phyloP scores from a whole-genome alignment of 1,140 invertebrate species.

The Drosophila littoralis region DNA sequence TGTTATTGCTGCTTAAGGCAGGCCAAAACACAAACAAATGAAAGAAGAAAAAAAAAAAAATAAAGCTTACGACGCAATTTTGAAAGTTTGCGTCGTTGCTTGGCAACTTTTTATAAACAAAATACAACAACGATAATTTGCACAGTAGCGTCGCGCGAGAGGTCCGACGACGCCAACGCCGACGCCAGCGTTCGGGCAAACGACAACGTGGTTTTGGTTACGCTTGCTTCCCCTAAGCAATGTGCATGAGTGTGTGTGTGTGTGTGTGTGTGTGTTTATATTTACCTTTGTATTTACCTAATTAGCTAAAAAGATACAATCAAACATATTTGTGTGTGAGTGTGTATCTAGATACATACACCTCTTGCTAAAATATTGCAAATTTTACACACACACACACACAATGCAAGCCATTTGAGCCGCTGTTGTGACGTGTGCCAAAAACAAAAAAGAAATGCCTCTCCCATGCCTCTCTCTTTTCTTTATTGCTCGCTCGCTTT shows the following conservation, averaged over 20 bases:
- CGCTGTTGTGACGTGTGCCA: constrained; percentile 42
- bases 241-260: constrained; percentile 11
- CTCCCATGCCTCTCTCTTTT: constrained; percentile 31
- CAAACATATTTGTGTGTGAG: not conserved
- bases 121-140: constrained; percentile 52
- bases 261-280: constrained; percentile 2
- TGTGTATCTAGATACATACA: not conserved
- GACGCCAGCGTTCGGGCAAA: constrained; percentile 16
- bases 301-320: constrained; percentile 53
- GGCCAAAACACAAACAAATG: constrained; percentile 18
- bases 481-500: constrained; percentile 10
- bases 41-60: constrained; percentile 28
- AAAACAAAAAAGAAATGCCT: constrained; percentile 55
- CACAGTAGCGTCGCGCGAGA: constrained; percentile 55
- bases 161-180: not conserved
- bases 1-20: not conserved
- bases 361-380: constrained; percentile 15
- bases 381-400: constrained; percentile 16
- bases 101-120: constrained; percentile 66
- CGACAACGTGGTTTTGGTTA: constrained; percentile 45
- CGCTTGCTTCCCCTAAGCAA: not conserved
- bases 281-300: constrained; percentile 54
- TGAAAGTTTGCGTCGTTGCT: constrained; percentile 72
- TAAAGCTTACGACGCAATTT: constrained; percentile 72
- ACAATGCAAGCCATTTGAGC: constrained; percentile 27